Evolutionary conservation across 2,113 vertebrate genomes (phyloP).

Genomic region (Micronisus gabar): DNA sequence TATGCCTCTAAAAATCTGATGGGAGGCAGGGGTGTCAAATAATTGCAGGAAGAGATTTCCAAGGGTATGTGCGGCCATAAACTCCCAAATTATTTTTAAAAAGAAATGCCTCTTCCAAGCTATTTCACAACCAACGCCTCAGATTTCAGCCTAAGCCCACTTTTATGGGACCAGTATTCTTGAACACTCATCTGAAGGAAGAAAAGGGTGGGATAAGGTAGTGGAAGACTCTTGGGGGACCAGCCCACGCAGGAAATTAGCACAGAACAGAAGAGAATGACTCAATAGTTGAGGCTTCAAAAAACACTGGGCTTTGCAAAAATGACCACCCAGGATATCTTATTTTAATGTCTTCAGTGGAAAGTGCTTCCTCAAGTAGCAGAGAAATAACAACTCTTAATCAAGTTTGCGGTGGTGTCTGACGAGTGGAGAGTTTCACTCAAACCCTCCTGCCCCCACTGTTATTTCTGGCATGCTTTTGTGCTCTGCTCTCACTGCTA

Average conservation of each 20-base stretch:
- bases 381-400: background rate
- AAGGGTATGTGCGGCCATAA: background rate
- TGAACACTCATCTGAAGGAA: background rate
- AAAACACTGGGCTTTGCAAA: background rate
- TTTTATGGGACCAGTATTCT: background rate
- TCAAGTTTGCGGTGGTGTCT: background rate
- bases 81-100: background rate
- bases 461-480: background rate
- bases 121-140: background rate
- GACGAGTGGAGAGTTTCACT: accelerated
- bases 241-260: background rate
- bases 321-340: background rate
- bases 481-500: background rate
- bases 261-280: background rate
- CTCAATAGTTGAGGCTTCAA: background rate
- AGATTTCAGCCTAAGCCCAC: background rate
- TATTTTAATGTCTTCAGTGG: background rate
- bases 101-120: background rate
- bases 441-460: background rate
- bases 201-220: background rate
- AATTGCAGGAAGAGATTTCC: background rate
- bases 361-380: background rate
- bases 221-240: background rate
- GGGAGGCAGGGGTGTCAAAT: background rate
- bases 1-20: background rate